These are phyloP conservation scores for Nymphalis polychloros DNA, from an alignment of 2,888 invertebrate species.

Conservation along the genomic window DNA sequence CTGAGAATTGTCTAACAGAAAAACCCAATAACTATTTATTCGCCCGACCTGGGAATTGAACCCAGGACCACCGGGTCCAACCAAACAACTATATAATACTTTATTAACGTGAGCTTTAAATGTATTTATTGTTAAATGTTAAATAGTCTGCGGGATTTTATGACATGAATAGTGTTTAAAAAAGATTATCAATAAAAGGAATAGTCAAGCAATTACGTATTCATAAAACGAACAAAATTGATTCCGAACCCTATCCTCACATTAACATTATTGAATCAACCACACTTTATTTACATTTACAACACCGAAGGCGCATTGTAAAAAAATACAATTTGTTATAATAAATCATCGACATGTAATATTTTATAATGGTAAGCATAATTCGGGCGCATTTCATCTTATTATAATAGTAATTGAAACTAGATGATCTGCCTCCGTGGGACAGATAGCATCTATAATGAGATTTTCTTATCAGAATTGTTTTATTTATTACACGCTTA, in stretches of 20 bases:
- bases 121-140: no score
- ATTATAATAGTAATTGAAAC: conserved; percentile 66
- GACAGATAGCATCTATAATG: conserved; percentile 35
- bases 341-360: conserved; percentile 69
- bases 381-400: conserved; percentile 47
- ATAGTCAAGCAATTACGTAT: conserved; percentile 1
- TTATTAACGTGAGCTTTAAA: no score
- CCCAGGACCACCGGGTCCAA: no score
- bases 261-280: conserved; percentile 69
- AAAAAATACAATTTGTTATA: conserved; percentile 66
- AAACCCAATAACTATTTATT: no score
- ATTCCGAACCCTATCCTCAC: conserved; percentile 35
- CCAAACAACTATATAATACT: no score
- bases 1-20: no score
- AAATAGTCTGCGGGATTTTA: no score
- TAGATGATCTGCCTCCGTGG: conserved; percentile 47
- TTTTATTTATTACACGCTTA: conserved; percentile 20
- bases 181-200: neutral
- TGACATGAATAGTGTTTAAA: no score
- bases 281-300: conserved; percentile 74
- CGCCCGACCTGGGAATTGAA: no score
- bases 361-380: conserved; percentile 54
- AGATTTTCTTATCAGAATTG: conserved; percentile 24
- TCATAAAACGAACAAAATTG: conserved; percentile 13
- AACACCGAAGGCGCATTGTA: conserved; percentile 55